Conservation (phyloP, 1,140 invertebrate genomes). For the Diorhabda elongata region DNA sequence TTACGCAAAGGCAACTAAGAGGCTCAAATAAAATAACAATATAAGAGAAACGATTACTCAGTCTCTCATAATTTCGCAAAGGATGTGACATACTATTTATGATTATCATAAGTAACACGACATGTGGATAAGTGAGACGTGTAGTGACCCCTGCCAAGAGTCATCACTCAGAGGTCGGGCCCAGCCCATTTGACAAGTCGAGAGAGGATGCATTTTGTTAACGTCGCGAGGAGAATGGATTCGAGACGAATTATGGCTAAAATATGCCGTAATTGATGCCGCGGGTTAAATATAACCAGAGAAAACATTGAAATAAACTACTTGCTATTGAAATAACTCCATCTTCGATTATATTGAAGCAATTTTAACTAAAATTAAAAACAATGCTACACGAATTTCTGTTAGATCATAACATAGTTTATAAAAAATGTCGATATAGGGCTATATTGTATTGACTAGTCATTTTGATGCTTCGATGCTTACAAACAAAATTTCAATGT, state of each 20-base stretch:
- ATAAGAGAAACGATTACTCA: constrained; percentile 23
- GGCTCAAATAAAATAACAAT: constrained; percentile 16
- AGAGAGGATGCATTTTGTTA: constrained; percentile 15
- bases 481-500: too few relatives aligned
- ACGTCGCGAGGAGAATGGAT: constrained; percentile 9
- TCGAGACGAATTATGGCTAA: constrained; percentile 24
- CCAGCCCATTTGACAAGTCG: constrained; percentile 20
- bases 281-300: background rate
- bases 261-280: constrained; percentile 19
- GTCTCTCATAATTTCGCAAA: constrained; percentile 26
- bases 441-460: too few relatives aligned
- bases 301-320: too few relatives aligned
- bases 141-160: constrained; percentile 23
- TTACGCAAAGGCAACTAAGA: background rate
- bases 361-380: too few relatives aligned
- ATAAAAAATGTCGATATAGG: too few relatives aligned
- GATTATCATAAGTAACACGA: constrained; percentile 30
- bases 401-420: too few relatives aligned
- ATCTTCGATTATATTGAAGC: too few relatives aligned
- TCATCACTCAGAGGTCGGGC: constrained; percentile 19
- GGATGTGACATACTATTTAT: constrained; percentile 33
- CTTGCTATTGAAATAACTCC: too few relatives aligned
- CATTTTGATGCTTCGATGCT: too few relatives aligned
- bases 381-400: too few relatives aligned
- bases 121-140: constrained; percentile 23